A percentile compares a stretch with the other conserved stretches of the same genome.
phyloP scores from a whole-genome alignment of 2,888 invertebrate species.

The Drosophila longiperda region DNA sequence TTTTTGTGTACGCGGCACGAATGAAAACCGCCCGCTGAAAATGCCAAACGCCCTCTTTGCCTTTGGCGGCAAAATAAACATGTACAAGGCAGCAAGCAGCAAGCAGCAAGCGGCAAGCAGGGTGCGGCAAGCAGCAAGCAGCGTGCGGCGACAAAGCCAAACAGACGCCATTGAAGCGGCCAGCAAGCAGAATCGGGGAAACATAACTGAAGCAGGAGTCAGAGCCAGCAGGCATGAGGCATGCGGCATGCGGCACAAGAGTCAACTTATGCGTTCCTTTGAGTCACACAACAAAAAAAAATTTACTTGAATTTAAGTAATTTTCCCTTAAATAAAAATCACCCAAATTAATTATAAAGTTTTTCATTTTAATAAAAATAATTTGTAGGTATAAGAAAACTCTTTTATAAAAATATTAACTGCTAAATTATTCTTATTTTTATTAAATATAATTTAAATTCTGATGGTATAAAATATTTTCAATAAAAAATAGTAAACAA shows the following conservation, averaged over 20 bases:
- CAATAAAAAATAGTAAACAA: too few relatives aligned
- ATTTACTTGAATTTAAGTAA: neutral
- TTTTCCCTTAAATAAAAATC: neutral
- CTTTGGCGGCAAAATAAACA: constrained; percentile 63
- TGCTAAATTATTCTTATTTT: neutral
- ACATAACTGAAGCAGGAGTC: neutral
- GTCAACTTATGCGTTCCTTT: constrained; percentile 1
- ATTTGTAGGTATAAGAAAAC: neutral
- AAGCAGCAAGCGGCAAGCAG: neutral
- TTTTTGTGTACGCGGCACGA: constrained; percentile 28
- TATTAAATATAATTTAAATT: too few relatives aligned
- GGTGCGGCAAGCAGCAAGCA: constrained; percentile 6
- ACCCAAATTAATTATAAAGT: neutral
- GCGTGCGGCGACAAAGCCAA: constrained; percentile 63
- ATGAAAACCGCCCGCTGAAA: neutral
- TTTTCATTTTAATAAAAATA: neutral
- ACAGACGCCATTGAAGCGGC: constrained; percentile 66
- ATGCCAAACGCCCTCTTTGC: constrained; percentile 18
- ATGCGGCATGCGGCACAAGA: neutral
- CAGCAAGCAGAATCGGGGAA: constrained; percentile 2
- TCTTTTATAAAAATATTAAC: neutral
- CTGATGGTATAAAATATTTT: too few relatives aligned
- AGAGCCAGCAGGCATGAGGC: constrained; percentile 2
- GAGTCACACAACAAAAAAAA: neutral
- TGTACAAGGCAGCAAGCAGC: constrained; percentile 43